Conservation (phyloP, 1,140 invertebrate genomes). For the Vollenhovia emeryi region DNA sequence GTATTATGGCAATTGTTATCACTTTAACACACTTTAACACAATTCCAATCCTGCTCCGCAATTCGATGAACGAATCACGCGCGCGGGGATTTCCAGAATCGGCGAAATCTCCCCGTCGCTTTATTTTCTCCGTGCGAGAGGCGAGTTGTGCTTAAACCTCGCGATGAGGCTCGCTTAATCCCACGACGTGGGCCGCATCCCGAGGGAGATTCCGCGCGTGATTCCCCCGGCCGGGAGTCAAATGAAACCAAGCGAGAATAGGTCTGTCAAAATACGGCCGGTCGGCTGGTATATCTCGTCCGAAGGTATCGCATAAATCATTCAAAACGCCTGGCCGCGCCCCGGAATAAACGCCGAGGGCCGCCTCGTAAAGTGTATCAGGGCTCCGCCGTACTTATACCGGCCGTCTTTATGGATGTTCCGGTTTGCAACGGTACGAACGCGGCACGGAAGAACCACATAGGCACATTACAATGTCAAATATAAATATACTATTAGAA, state of each 20-base stretch:
- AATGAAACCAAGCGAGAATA: conserved; percentile 22
- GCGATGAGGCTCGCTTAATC: conserved; percentile 35
- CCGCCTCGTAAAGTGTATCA: conserved; percentile 33
- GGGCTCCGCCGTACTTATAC: conserved; percentile 12
- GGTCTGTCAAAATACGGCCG: conserved; percentile 9
- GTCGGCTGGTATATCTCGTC: conserved; percentile 48
- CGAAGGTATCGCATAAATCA: conserved; percentile 50
- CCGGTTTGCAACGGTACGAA: conserved; percentile 52
- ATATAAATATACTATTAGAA: conserved; percentile 16
- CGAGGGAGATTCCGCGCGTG: conserved; percentile 1
- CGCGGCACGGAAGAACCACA: conserved; percentile 3
- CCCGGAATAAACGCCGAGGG: conserved; percentile 31
- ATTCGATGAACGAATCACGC: conserved; percentile 39
- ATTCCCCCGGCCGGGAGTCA: not conserved
- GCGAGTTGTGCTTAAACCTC: conserved; percentile 25
- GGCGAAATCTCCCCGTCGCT: conserved; percentile 10
- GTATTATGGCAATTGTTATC: conserved; percentile 27
- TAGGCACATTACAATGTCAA: not conserved
- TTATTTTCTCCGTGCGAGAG: conserved; percentile 40
- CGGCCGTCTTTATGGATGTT: conserved; percentile 48
- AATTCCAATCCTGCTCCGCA: conserved; percentile 14
- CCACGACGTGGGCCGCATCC: conserved; percentile 37
- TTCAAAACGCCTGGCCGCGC: conserved; percentile 11
- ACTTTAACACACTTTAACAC: conserved; percentile 39
- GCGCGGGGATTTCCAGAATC: conserved; percentile 22